A percentile compares a stretch with the other conserved stretches of the same genome.
Evolutionary conservation across 1,140 invertebrate species (phyloP).

Genomic region (Drosophila rufa): DNA sequence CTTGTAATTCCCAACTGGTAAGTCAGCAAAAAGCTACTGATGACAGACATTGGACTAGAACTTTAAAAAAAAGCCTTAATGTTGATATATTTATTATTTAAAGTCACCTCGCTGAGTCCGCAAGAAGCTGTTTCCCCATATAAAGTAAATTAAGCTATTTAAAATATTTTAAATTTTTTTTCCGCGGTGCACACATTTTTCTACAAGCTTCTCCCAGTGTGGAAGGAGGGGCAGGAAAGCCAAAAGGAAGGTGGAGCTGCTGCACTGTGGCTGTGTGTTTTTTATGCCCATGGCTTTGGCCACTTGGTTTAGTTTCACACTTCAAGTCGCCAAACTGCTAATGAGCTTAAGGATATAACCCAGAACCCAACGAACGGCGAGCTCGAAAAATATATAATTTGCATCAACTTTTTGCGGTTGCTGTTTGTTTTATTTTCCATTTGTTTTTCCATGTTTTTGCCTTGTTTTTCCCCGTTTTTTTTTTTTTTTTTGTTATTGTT

Average conservation of each 20-base stretch:
- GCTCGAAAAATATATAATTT: slow-evolving; percentile 32
- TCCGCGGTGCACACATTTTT: slow-evolving; percentile 6
- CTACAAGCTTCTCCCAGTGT: not conserved
- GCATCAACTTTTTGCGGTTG: slow-evolving; percentile 38
- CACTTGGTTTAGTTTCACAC: slow-evolving; percentile 79
- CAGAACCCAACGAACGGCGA: not conserved
- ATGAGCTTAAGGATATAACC: slow-evolving; percentile 73
- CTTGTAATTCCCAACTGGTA: not conserved
- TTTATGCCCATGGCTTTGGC: slow-evolving; percentile 63
- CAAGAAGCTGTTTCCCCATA: too few relatives aligned
- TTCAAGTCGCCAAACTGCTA: slow-evolving; percentile 72
- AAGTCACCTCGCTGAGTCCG: too few relatives aligned
- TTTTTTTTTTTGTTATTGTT: not conserved
- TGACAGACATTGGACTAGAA: not conserved
- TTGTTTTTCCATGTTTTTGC: slow-evolving; percentile 2
- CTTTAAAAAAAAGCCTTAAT: too few relatives aligned
- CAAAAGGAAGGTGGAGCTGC: slow-evolving; percentile 4
- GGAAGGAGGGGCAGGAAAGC: not conserved
- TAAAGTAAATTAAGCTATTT: not conserved
- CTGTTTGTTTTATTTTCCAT: slow-evolving; percentile 3
- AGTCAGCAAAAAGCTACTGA: not conserved
- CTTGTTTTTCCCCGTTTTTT: not conserved
- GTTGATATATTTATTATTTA: too few relatives aligned
- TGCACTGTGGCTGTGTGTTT: slow-evolving; percentile 22
- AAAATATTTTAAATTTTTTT: not conserved